Conservation (phyloP, 2,113 vertebrate genomes). For the Ibidorhyncha struthersii region DNA sequence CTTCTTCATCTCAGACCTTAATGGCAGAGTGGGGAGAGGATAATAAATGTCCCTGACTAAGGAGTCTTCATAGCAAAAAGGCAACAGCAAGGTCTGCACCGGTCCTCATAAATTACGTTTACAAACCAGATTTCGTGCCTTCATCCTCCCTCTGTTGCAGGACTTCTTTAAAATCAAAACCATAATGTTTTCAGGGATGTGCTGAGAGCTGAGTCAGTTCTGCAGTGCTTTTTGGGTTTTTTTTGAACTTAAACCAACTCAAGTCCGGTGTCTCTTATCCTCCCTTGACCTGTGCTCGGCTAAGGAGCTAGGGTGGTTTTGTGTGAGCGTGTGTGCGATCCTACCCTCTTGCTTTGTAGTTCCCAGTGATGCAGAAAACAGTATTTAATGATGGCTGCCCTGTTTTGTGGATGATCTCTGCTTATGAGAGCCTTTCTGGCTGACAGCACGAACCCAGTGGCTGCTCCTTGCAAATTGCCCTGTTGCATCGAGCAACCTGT, state of each 20-base stretch:
- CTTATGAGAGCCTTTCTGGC: not conserved
- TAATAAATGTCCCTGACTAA: conserved; percentile 14
- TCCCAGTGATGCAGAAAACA: not conserved
- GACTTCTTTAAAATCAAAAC: not conserved
- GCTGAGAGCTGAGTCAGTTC: conserved; percentile 1
- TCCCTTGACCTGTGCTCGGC: not conserved
- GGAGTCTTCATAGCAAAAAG: not conserved
- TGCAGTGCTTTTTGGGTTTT: not conserved
- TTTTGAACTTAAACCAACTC: not conserved
- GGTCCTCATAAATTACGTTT: not conserved
- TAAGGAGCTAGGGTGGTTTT: not conserved
- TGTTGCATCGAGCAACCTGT: not conserved
- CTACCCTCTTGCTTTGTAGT: not conserved
- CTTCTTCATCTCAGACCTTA: not conserved
- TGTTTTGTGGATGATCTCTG: not conserved
- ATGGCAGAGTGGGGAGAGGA: not conserved
- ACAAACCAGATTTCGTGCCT: not conserved
- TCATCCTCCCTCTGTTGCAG: not conserved
- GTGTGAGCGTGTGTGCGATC: not conserved
- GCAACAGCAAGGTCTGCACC: not conserved
- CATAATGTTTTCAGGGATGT: not conserved
- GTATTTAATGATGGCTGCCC: not conserved
- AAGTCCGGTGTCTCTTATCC: not conserved
- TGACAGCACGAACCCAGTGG: not conserved
- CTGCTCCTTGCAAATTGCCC: not conserved